Evolutionary conservation across 1,140 invertebrate genomes (phyloP).

Genomic region (Pogonomyrmex californicus): DNA sequence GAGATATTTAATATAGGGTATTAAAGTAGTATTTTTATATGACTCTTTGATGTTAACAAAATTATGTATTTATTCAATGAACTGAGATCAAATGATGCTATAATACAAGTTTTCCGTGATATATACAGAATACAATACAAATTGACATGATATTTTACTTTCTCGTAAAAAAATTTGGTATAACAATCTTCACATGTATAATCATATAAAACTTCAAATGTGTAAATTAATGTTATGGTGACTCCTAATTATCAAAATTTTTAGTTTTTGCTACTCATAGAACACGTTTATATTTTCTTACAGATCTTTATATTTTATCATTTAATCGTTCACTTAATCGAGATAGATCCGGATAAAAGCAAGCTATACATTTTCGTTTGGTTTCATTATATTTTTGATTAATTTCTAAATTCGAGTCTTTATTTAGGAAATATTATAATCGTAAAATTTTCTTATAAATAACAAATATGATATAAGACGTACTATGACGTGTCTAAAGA

Average conservation of each 20-base stretch:
- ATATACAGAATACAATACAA: constrained; percentile 49
- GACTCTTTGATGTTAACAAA: neutral
- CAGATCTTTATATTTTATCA: constrained; percentile 16
- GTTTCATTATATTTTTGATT: constrained; percentile 41
- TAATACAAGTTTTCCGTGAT: constrained; percentile 34
- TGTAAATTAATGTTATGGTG: constrained; percentile 25
- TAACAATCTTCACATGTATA: constrained; percentile 24
- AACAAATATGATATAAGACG: constrained; percentile 22
- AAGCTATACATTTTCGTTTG: constrained; percentile 4
- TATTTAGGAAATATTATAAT: constrained; percentile 27
- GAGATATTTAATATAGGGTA: constrained; percentile 45
- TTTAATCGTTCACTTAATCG: neutral
- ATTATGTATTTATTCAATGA: neutral
- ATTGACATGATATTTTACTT: constrained; percentile 31
- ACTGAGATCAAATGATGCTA: constrained; percentile 36
- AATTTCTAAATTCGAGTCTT: constrained; percentile 11
- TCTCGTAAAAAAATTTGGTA: constrained; percentile 21
- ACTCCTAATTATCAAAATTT: neutral
- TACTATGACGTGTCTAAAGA: neutral
- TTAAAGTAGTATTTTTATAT: neutral
- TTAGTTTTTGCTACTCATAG: neutral
- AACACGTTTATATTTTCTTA: constrained; percentile 2
- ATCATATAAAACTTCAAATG: constrained; percentile 12
- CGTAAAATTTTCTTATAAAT: neutral
- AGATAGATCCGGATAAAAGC: neutral